Evolutionary conservation across 2,797 vertebrate species (phyloP).

Genomic region (Danio jaintianensis): DNA sequence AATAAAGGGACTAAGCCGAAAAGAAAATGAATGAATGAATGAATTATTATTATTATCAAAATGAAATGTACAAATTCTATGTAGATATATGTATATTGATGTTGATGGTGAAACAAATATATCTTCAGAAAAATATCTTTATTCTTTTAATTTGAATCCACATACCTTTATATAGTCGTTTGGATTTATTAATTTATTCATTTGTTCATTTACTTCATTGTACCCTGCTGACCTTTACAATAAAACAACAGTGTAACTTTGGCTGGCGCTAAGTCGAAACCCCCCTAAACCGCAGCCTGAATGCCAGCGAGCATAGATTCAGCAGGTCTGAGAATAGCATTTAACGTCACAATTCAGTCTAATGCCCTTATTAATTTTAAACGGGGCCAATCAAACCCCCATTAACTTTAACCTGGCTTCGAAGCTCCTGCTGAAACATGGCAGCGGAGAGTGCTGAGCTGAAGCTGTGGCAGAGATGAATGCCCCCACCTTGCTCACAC

Average conservation of each 20-base stretch:
- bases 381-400: conserved; percentile 18
- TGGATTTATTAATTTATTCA: background rate
- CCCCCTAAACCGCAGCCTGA: background rate
- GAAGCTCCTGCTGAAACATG: background rate
- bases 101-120: no score
- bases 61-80: no score
- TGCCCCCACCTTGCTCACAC: conserved; percentile 3
- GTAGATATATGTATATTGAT: no score
- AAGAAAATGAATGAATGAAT: no score
- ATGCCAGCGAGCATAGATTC: background rate
- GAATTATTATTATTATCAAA: no score
- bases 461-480: conserved; percentile 24
- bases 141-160: no score
- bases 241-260: background rate
- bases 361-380: conserved; percentile 14
- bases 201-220: background rate
- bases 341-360: background rate
- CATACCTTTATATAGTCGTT: no score
- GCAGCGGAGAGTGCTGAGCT: background rate
- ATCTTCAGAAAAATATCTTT: no score
- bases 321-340: background rate
- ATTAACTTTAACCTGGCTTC: conserved; percentile 24
- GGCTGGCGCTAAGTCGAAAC: background rate
- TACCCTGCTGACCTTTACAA: background rate
- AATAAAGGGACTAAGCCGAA: no score